Percentiles rank a stretch among this genome's conserved stretches.
Evolutionary conservation across 2,888 invertebrate genomes (phyloP).

Genomic region (Leucozona laternaria): DNA sequence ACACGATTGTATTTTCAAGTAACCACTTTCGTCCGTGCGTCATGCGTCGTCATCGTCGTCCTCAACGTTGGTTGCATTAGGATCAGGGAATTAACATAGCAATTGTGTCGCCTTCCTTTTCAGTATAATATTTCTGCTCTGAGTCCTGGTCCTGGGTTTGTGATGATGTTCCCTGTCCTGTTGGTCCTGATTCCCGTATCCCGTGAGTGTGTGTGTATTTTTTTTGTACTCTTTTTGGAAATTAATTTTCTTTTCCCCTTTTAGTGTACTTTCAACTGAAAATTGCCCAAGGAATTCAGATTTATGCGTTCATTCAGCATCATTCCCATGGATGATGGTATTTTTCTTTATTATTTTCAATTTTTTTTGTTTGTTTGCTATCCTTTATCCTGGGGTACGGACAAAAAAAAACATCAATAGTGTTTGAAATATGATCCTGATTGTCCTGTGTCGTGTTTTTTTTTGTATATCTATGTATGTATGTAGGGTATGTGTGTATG

Average conservation of each 20-base stretch:
- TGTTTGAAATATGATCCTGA: conserved; percentile 72
- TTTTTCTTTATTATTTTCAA: conserved; percentile 30
- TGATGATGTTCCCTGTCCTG: too few species aligned
- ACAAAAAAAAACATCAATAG: conserved; percentile 57
- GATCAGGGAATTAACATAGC: conserved; percentile 71
- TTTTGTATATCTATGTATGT: background rate
- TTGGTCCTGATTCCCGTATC: background rate
- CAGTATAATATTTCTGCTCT: background rate
- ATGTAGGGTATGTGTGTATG: background rate
- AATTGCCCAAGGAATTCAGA: conserved; percentile 68
- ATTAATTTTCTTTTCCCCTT: conserved; percentile 39
- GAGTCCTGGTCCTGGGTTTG: conserved; percentile 1
- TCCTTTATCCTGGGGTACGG: conserved; percentile 27
- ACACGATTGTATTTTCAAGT: conserved; percentile 34
- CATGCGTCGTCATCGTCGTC: background rate
- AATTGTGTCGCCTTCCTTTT: conserved; percentile 38
- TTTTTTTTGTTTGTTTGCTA: conserved; percentile 3
- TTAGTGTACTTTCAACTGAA: conserved; percentile 48
- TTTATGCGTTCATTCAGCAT: conserved; percentile 65
- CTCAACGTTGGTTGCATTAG: background rate
- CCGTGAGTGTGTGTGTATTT: background rate
- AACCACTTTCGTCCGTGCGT: conserved; percentile 33
- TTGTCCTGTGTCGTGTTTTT: conserved; percentile 45
- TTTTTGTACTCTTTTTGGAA: conserved; percentile 7
- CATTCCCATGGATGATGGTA: conserved; percentile 48